Evolutionary conservation across 2,888 invertebrate genomes (phyloP).

Genomic region (Gerris lacustris): DNA sequence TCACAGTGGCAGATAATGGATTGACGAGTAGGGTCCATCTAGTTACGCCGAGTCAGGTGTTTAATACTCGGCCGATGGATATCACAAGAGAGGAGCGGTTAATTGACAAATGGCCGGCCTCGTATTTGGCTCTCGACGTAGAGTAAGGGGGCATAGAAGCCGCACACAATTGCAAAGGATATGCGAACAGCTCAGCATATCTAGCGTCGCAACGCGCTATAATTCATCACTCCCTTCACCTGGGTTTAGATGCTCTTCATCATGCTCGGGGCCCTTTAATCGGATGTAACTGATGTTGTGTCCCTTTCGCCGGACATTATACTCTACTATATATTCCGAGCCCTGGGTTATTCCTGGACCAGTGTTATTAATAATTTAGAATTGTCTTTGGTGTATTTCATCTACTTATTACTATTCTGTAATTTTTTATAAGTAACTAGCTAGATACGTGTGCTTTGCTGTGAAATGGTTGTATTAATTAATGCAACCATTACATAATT

Average conservation of each 20-base stretch:
- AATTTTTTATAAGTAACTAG: no score
- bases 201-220: not conserved
- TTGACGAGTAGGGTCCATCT: not conserved
- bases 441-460: no score
- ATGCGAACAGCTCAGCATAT: slow-evolving; percentile 3
- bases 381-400: no score
- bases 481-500: no score
- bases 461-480: no score
- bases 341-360: no score
- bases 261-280: not conserved
- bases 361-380: no score
- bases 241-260: not conserved
- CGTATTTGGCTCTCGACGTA: not conserved
- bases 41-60: not conserved
- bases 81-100: not conserved
- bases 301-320: no score
- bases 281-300: not conserved
- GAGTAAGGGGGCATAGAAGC: not conserved
- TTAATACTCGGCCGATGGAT: not conserved
- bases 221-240: not conserved
- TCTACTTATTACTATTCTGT: no score
- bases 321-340: no score
- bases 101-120: not conserved
- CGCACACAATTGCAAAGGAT: not conserved
- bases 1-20: not conserved